phyloP scores from a whole-genome alignment of 2,797 vertebrate genomes.

The Serranus cabrilla region DNA sequence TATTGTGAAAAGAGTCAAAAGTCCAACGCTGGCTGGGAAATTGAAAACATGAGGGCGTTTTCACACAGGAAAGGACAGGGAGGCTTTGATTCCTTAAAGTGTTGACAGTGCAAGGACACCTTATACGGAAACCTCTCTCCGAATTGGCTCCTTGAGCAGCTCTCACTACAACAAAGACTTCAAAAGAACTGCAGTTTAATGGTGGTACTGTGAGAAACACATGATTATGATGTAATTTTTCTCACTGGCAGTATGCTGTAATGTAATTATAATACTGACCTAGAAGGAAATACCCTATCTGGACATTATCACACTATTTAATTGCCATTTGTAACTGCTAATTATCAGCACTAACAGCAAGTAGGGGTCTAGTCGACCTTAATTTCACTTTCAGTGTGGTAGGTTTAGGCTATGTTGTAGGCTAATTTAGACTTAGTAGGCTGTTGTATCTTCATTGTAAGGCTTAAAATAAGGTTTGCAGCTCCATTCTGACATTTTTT shows the following conservation, averaged over 20 bases:
- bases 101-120: conserved; percentile 80
- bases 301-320: too few relatives aligned
- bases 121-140: conserved; percentile 70
- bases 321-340: too few relatives aligned
- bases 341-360: too few relatives aligned
- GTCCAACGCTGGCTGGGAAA: conserved; percentile 64
- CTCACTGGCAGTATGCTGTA: conserved; percentile 24
- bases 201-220: conserved; percentile 42
- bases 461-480: too few relatives aligned
- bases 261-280: conserved; percentile 51
- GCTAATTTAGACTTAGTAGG: too few relatives aligned
- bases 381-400: too few relatives aligned
- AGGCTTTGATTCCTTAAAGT: conserved; percentile 73
- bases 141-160: conserved; percentile 66
- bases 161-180: conserved; percentile 59
- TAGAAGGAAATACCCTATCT: conserved; percentile 26
- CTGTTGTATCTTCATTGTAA: too few relatives aligned
- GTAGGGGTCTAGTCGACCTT: too few relatives aligned
- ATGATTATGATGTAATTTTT: conserved; percentile 49
- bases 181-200: conserved; percentile 60
- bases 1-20: conserved; percentile 71
- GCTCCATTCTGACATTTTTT: too few relatives aligned
- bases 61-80: conserved; percentile 59
- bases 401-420: too few relatives aligned
- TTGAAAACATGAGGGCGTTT: conserved; percentile 75